phyloP scores from a whole-genome alignment of 2,113 vertebrate genomes.

The Tylochromis polylepis region DNA sequence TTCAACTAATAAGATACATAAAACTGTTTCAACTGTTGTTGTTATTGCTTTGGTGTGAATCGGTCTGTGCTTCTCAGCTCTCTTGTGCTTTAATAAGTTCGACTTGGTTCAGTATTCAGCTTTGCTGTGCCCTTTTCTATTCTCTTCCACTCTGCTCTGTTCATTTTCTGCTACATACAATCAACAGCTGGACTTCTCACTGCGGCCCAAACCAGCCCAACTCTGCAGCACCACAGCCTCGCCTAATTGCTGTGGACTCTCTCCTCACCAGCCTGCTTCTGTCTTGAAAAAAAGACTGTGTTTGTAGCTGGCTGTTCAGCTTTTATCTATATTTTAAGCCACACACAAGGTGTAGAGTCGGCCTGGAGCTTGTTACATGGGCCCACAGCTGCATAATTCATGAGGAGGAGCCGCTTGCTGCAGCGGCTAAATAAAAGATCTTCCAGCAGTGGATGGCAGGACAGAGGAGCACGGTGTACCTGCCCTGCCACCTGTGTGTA shows the following conservation, averaged over 20 bases:
- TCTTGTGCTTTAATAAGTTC: constrained; percentile 20
- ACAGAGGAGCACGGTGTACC: constrained; percentile 34
- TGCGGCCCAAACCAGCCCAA: background rate
- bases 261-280: constrained; percentile 60
- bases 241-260: constrained; percentile 74
- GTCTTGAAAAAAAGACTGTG: constrained; percentile 65
- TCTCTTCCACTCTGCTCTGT: background rate
- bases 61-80: background rate
- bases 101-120: background rate
- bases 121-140: background rate
- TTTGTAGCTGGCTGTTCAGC: constrained; percentile 90
- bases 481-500: constrained; percentile 57
- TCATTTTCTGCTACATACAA: background rate
- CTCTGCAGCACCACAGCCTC: constrained; percentile 55
- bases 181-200: constrained; percentile 36
- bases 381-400: constrained; percentile 85
- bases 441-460: constrained; percentile 55
- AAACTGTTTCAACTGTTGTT: constrained; percentile 12
- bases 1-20: background rate
- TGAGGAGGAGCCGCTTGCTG: constrained; percentile 78
- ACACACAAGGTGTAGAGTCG: constrained; percentile 92
- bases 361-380: constrained; percentile 90
- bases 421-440: constrained; percentile 81
- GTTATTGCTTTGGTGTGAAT: constrained; percentile 46
- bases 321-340: constrained; percentile 99